Evolutionary conservation across 2,888 invertebrate species (phyloP), one percentile per base, ranked within the genome.

Genomic region (Nysson spinosus): DNA sequence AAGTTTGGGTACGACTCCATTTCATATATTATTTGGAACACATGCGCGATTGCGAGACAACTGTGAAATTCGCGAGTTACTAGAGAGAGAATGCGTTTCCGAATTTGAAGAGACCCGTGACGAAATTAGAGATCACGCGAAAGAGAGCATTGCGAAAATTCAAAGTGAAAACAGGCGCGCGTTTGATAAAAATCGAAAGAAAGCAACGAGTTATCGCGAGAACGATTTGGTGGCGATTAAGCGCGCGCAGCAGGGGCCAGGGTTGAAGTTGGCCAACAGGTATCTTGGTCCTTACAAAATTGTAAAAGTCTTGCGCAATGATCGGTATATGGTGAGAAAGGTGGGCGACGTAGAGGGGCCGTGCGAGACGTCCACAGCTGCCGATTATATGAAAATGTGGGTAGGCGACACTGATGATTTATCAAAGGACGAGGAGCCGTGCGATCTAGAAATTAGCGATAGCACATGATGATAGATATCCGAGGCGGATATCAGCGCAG

Each of bases 301-400:
- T 1, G 37, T 12, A 1, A 74, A 72, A 43, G 51, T 4, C 85
- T n/a, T n/a, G n/a, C n/a, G n/a, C n/a, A n/a, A n/a, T n/a, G n/a
- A n/a, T n/a, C n/a, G n/a, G n/a, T n/a, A 86, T 43, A 66, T 77
- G 9, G 81, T 85, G 0, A 57, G 68, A 19, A 83, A 81, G 46
- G 65, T 78, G 7, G 79, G 80, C 5, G 51, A 64, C 20, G 65
- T 71, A 24, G 83, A 83, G 26, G 82, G 80, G 6, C 79, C 81
- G 6, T 42, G 22, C 4, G 35, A 28, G 6, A 82, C 81, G 3
- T 67, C 77, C 1, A 77, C 77, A 4, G 73, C 77, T 26, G 79
- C 81, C 0, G 83, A 82, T 49, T 50, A 64, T 24, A 69, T 77
- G 58, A 78, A 79, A 46, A 55, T 57, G 11, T 74, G 76, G 75